Evolutionary conservation across 2,797 vertebrate genomes (phyloP).

Genomic region (Rallus crepitans): DNA sequence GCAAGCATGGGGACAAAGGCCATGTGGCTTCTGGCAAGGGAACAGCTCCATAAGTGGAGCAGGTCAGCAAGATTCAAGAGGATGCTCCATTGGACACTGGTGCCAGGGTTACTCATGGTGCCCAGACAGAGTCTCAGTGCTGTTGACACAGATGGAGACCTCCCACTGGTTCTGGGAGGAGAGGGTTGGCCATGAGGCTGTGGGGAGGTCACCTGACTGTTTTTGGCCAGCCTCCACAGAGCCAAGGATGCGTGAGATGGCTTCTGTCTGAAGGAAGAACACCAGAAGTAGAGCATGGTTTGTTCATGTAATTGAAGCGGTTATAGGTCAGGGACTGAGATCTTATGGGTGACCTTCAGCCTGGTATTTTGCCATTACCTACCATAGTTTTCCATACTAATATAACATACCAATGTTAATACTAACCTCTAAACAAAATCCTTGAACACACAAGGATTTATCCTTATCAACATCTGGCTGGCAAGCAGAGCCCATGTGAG

Average conservation of each 20-base stretch:
- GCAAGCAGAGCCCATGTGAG: neutral
- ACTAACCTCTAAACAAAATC: neutral
- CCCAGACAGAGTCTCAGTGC: neutral
- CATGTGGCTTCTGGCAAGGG: neutral
- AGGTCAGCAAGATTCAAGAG: neutral
- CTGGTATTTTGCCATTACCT: neutral
- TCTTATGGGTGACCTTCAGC: neutral
- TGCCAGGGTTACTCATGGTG: neutral
- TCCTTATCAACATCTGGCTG: neutral
- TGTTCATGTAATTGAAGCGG: neutral
- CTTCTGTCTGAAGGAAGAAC: neutral
- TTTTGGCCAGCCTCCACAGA: neutral
- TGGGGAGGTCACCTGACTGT: neutral
- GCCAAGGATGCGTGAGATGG: fast-evolving
- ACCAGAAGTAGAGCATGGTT: fast-evolving
- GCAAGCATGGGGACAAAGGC: neutral
- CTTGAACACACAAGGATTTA: neutral
- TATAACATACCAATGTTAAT: neutral
- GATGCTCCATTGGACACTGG: fast-evolving
- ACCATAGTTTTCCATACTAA: neutral
- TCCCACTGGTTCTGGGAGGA: neutral
- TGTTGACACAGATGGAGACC: neutral
- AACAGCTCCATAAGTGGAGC: neutral
- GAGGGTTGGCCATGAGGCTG: neutral
- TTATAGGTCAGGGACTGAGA: neutral